Conservation (phyloP, 2,888 invertebrate species). For the Sipha maydis region DNA sequence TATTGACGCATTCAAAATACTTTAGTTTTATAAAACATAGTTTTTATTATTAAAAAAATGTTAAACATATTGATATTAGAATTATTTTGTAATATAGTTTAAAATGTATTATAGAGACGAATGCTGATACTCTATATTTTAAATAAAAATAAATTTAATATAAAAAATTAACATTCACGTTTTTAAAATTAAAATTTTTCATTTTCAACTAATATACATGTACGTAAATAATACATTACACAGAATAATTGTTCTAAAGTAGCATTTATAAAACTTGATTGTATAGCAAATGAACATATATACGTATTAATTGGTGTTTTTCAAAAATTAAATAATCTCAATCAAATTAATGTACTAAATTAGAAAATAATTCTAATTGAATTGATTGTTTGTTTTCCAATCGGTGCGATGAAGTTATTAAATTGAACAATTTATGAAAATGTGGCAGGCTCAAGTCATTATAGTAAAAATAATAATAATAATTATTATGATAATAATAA, state of each 20-base stretch:
- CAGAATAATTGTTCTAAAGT: neutral
- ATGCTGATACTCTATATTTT: neutral
- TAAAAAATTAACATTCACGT: neutral
- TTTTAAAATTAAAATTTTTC: neutral
- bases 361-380: slow-evolving; percentile 19
- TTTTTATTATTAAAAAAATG: neutral
- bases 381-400: slow-evolving; percentile 33
- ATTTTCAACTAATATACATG: neutral
- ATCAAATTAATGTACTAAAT: slow-evolving; percentile 6
- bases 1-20: no score
- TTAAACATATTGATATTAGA: neutral
- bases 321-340: slow-evolving; percentile 27
- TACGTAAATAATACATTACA: neutral
- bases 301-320: slow-evolving; percentile 40
- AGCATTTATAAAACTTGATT: neutral
- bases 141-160: neutral
- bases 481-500: slow-evolving; percentile 51
- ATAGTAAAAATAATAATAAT: slow-evolving; percentile 58
- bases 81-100: neutral
- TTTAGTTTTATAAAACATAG: neutral
- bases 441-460: slow-evolving; percentile 55
- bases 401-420: slow-evolving; percentile 41
- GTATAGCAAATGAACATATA: neutral
- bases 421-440: slow-evolving; percentile 47
- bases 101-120: no score